Percentiles rank a stretch among this genome's conserved stretches.
phyloP scores from a whole-genome alignment of 2,113 vertebrate genomes.

The Tragelaphus buxtoni region DNA sequence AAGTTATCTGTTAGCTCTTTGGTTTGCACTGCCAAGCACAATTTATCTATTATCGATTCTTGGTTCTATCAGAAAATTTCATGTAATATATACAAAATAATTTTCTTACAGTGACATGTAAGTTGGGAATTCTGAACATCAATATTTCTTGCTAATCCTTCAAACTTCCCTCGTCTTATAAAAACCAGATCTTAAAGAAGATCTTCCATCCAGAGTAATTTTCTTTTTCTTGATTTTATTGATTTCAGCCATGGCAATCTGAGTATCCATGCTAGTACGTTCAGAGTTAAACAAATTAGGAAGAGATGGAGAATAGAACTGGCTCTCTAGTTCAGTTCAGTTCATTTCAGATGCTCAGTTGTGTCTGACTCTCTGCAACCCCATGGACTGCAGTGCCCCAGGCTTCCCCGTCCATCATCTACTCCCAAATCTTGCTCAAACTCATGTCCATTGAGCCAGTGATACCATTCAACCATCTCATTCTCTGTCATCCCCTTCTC shows the following conservation, averaged over 20 bases:
- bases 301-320: not conserved
- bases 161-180: not conserved
- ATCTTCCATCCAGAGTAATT: not conserved
- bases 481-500: not conserved
- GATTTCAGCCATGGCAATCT: not conserved
- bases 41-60: not conserved
- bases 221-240: not conserved
- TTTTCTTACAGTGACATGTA: not conserved
- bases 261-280: not conserved
- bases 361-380: not conserved
- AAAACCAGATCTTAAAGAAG: not conserved
- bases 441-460: not conserved
- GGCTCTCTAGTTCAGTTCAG: not conserved
- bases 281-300: conserved; percentile 2
- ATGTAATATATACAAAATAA: not conserved
- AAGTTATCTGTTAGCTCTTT: not conserved
- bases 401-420: not conserved
- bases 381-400: not conserved
- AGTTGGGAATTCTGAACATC: not conserved
- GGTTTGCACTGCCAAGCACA: not conserved
- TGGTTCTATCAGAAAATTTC: conserved; percentile 20
- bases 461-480: not conserved
- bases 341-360: not conserved
- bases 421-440: not conserved
- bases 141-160: conserved; percentile 20